Percentiles rank a stretch among this genome's conserved stretches.
phyloP scores from a whole-genome alignment of 2,888 invertebrate species.

The Escarpia spicata region DNA sequence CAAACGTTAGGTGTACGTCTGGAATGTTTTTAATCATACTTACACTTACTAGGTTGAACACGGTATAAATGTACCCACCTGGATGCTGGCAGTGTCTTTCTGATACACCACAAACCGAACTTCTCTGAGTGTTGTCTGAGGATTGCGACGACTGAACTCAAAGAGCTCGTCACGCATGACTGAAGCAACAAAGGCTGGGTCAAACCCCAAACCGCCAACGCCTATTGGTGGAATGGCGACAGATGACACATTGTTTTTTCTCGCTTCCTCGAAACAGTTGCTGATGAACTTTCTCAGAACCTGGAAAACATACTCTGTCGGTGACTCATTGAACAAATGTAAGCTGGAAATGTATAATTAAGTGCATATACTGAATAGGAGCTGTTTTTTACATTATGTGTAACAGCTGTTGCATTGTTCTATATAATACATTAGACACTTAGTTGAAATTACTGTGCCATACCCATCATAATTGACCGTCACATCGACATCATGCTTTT shows the following conservation, averaged over 20 bases:
- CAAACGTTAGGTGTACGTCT: no score
- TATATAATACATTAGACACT: no score
- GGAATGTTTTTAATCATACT: no score
- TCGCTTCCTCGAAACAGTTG: not conserved
- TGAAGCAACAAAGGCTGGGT: not conserved
- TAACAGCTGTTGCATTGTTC: no score
- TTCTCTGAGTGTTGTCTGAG: not conserved
- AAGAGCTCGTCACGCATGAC: not conserved
- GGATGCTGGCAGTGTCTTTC: not conserved
- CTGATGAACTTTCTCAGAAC: not conserved
- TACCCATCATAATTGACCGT: no score
- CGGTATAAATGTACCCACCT: not conserved
- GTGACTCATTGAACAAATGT: not conserved
- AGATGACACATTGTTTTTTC: not conserved
- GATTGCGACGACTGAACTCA: not conserved
- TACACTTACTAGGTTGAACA: not conserved
- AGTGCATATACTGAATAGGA: no score
- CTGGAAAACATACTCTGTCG: not conserved
- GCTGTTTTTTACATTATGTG: no score
- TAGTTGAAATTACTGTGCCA: no score
- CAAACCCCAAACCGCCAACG: not conserved
- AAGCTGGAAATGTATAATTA: no score
- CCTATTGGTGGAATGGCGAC: not conserved
- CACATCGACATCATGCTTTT: no score
- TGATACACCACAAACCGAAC: not conserved